Evolutionary conservation across 1,140 invertebrate species (phyloP), one percentile per base, ranked within the genome.

Genomic region (Caenorhabditis latens): DNA sequence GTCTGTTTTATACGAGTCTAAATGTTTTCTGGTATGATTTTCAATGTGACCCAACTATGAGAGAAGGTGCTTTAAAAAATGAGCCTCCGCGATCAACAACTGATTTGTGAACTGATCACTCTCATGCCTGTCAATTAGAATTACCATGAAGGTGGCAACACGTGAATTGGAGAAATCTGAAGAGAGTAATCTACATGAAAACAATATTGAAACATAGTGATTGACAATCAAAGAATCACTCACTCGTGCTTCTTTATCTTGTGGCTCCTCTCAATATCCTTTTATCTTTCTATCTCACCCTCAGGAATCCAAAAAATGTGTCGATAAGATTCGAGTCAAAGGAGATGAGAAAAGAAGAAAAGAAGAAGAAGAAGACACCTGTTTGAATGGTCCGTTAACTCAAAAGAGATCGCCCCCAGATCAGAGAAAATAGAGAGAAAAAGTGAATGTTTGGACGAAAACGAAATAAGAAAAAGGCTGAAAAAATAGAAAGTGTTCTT

Each of bases 301-400:
- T 79, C 71, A 32, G 71, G 71, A 79, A 79, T 79, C 46, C 71
- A 79, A 79, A 79, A 79, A 79, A 79, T 79, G 71, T 79, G 71
- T 32, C n/a, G 71, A 24, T 50, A 7, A 11, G 71, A 7, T 21
- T 19, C 13, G 13, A 50, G 13, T 13, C 0, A 21, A 53, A 32
- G 21, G 46, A 71, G 65, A 71, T 19, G 19, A n/a, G 16, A 46
- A 71, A 24, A 42, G 21, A 65, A 48, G 43, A 48, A 65, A 40
- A 32, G 63, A 65, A 40, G 16, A 65, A 40, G 16, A 16, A 65
- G 63, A 65, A 65, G 71, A 79, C 71, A 79, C 71, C 43, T 79
- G 71, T 79, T 79, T 79, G 71, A 79, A 79, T 79, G 71, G 71
- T 79, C 71, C 71, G 46, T 32, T 79, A 24, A 79, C 5, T 50